phyloP scores from a whole-genome alignment of 2,113 vertebrate species.

The Tragelaphus imberbis region DNA sequence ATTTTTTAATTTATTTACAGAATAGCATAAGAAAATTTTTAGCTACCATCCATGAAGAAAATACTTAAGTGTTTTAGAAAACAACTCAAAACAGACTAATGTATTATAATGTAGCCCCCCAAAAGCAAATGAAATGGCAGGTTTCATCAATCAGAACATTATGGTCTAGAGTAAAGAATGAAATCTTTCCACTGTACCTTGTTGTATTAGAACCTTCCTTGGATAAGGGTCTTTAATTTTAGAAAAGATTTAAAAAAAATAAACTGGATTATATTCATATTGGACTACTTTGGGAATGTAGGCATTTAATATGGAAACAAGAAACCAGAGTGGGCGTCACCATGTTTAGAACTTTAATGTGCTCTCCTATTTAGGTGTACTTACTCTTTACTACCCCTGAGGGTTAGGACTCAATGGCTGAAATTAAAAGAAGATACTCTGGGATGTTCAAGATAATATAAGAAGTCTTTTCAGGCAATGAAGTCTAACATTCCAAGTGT shows the following conservation, averaged over 20 bases:
- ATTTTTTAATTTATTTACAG: neutral
- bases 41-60: neutral
- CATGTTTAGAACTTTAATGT: neutral
- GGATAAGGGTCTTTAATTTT: neutral
- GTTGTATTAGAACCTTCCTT: neutral
- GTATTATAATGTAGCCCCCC: neutral
- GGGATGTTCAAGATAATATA: neutral
- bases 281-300: neutral
- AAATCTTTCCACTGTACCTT: neutral
- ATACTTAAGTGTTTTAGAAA: neutral
- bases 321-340: neutral
- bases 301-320: neutral
- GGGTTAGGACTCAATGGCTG: neutral
- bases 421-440: neutral
- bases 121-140: neutral
- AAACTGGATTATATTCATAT: neutral
- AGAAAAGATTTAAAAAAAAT: neutral
- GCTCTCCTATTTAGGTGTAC: neutral
- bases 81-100: neutral
- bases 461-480: neutral
- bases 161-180: neutral
- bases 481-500: neutral
- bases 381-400: neutral
- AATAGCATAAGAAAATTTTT: neutral
- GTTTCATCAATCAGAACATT: neutral